Evolutionary conservation across 2,888 invertebrate genomes (phyloP), one percentile per base, ranked within the genome.

Genomic region (Trachelus troglodyta): DNA sequence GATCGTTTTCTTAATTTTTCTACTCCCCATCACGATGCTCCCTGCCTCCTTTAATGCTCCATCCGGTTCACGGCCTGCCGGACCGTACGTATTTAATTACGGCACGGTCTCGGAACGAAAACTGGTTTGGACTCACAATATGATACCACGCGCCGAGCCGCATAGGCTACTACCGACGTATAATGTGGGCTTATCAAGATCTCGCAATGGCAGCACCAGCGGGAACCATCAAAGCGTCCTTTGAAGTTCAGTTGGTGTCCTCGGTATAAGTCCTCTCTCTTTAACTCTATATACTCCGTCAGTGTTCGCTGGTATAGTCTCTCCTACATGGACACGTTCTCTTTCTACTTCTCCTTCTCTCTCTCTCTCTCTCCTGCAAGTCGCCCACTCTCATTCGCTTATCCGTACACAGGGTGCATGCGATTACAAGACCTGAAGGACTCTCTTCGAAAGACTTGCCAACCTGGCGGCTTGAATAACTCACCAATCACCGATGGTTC

Each of bases 211-310:
- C 88, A 85, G 87, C 85, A 83, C 76, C 88, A 88, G 89, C 89
- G 89, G 89, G 88, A 89, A 90, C 86, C 88, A 89, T 90, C 89
- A 89, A 90, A 89, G 90, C 88, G 87, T 90, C 88, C 89, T 90
- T 90, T 90, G 89, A 89, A 89, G 90, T 89, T 85, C 85, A 86
- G 87, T 87, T 88, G 88, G 86, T 88, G 88, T 89, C 87, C 88
- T 87, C 88, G 84, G 82, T 80, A 80, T 75, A 31, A 35, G 15
- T 34, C 40, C 56, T 74, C 77, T 69, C 73, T 34, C 40, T 79
- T 77, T 30, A 40, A 76, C 37, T 75, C 76, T 73, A 37, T 77
- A 73, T 73, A 75, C 37, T 75, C 77, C 33, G 74, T 68, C 78
- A 30, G 69, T 78, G 37, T 37, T 77, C 34, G 34, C 56, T 23